Evolutionary conservation across 2,888 invertebrate genomes (phyloP).

Genomic region (Drosophila basisetae): DNA sequence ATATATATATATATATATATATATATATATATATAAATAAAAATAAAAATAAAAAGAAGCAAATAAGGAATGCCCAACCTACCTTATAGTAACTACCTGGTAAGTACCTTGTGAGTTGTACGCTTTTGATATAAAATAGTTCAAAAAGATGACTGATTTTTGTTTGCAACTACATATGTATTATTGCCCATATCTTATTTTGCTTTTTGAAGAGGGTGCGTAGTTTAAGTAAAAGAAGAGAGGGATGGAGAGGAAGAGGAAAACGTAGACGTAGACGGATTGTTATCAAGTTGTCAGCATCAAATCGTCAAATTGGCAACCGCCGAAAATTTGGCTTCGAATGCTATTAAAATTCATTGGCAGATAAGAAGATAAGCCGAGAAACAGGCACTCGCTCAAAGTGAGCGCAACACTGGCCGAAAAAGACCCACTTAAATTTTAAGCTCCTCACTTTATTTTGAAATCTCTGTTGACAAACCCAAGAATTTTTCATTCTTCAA

Average conservation of each 20-base stretch:
- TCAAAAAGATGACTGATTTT: background rate
- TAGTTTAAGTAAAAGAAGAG: background rate
- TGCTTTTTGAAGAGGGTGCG: background rate
- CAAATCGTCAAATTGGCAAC: conserved; percentile 30
- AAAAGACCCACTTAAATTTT: background rate
- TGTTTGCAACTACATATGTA: background rate
- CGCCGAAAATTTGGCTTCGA: conserved; percentile 23
- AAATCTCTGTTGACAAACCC: background rate
- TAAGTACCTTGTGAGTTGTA: background rate
- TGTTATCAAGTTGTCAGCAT: conserved; percentile 22
- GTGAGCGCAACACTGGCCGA: background rate
- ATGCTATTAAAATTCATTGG: conserved; percentile 71
- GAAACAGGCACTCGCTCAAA: background rate
- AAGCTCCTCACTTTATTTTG: background rate
- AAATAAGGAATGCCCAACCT: background rate
- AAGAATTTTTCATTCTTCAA: background rate
- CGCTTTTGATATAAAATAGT: background rate
- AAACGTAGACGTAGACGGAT: conserved; percentile 8
- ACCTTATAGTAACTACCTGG: background rate
- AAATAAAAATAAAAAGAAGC: background rate
- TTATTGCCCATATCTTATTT: background rate
- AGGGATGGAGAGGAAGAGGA: background rate
- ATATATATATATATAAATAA: no score
- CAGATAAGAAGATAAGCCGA: conserved; percentile 27
- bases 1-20: background rate